Evolutionary conservation across 2,888 invertebrate species (phyloP), one percentile per base, ranked within the genome.

Genomic region (Morpho deidamia): DNA sequence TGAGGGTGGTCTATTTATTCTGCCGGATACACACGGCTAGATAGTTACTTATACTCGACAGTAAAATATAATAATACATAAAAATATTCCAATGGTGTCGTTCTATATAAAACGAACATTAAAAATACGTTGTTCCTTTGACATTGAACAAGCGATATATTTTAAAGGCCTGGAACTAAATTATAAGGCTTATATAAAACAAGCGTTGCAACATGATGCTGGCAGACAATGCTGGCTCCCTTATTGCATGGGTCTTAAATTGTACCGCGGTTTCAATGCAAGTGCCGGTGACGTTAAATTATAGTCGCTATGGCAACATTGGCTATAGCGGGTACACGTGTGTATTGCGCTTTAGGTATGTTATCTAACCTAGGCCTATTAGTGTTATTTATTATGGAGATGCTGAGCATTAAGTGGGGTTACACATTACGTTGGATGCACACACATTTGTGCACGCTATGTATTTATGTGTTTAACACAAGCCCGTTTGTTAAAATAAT

Each of bases 231-330:
- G 79, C 78, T 70, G 76, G 76, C 78, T 81, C 83, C 84, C 83
- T 86, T 89, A 88, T 86, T 83, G 83, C 87, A 80, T 73, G 73
- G 86, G 82, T 82, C 86, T 86, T 89, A 89, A 88, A 88, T 89
- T 83, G 87, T 82, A 71, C 70, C 78, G 83, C 69, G 87, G 88
- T 86, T 85, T 85, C 83, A 86, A 88, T 87, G 87, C 87, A 84
- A 81, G 83, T 83, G 84, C 79, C 76, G 69, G 72, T 81, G 87
- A 87, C 84, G 79, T 83, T 84, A 86, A 89, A 85, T 88, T 89
- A 89, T 87, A 83, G 86, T 85, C 80, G 58, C 81, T 73, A 74
- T 76, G 81, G 80, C 79, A 77, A 83, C 83, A 80, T 83, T 75
- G 80, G 74, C 78, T 74, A 70, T 71, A 70, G 66, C 55, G 56